Evolutionary conservation across 2,113 vertebrate species (phyloP), one percentile per base, ranked within the genome.

Genomic region (Epinephelus lanceolatus): DNA sequence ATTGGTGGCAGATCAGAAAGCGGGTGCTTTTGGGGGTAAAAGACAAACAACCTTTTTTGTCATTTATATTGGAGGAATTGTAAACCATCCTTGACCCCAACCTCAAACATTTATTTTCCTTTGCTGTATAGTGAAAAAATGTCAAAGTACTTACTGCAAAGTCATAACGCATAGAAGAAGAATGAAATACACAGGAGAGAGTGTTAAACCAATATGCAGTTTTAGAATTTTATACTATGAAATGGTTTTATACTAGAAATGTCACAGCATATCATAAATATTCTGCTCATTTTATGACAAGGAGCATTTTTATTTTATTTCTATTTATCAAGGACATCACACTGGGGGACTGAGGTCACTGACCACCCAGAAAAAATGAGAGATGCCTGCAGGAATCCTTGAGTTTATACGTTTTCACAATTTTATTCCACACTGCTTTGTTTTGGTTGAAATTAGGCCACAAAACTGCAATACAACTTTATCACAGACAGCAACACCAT

Each of bases 401-500:
- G 14, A 18, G 45, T 40, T 52, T 17, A 57, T 17, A 19, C 27
- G 17, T 15, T 0, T 40, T 27, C 27, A 47, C 33, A 72, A 6
- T 63, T 83, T 19, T 33, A 60, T 45, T 73, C 57, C 5, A 51
- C 12, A 51, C 60, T 11, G 40, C 9, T 52, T 14, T 72, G 45
- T 67, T 81, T 69, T 19, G 33, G 14, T 40, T 27, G 37, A 59
- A 59, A 57, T 45, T 40, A 40, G 23, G 40, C 21, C 59, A 78
- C 53, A 65, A 7, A 74, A 47, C 52, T 66, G 21, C 42, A 61
- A 45, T 11, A 21, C 19, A 71, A 23, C 9, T 47, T 59, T 30
- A 65, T 60, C n/a, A 78, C 13, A 81, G 30, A 51, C 37, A 40
- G n/a, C 2, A 59, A 15, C 77, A 78, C 9, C 12, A 68, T 47